Percentiles rank a stretch among this genome's conserved stretches.
Conservation (phyloP, 1,140 invertebrate genomes). For the Steinernema feltiae region DNA sequence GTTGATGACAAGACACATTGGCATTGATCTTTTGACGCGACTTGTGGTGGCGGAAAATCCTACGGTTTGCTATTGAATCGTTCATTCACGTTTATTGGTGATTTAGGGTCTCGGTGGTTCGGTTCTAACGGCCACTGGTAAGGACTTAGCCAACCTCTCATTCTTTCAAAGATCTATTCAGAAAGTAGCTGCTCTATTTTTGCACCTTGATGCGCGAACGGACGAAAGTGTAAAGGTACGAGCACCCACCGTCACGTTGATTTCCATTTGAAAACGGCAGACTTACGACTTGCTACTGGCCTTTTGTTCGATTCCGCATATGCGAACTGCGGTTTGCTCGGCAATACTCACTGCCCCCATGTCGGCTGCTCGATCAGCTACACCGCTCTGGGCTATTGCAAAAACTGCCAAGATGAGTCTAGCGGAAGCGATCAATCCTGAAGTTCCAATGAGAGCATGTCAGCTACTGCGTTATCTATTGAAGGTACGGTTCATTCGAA, state of each 20-base stretch:
- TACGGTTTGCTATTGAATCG: conserved; percentile 11
- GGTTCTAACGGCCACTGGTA: conserved; percentile 43
- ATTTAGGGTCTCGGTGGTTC: conserved; percentile 31
- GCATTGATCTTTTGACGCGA: conserved; percentile 40
- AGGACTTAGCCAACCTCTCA: conserved; percentile 39
- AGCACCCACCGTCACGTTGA: background rate
- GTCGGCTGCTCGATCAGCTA: background rate
- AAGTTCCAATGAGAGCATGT: background rate
- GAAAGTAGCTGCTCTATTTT: conserved; percentile 35
- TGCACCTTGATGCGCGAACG: conserved; percentile 36
- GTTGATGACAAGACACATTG: conserved; percentile 49
- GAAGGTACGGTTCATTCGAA: background rate
- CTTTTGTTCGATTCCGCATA: conserved; percentile 31
- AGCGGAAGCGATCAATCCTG: background rate
- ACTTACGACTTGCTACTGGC: conserved; percentile 31
- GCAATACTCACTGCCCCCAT: conserved; percentile 22
- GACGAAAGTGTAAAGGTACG: conserved; percentile 43
- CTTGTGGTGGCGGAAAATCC: conserved; percentile 42
- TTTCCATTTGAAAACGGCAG: conserved; percentile 22
- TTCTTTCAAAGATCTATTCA: conserved; percentile 44
- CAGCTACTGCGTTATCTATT: background rate
- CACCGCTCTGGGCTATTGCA: background rate
- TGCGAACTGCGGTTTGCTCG: conserved; percentile 23
- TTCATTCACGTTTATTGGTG: background rate
- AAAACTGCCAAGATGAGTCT: background rate